Base-by-base conservation (phyloP, 2,888 invertebrate genomes). In the Hetaerina titia region DNA sequence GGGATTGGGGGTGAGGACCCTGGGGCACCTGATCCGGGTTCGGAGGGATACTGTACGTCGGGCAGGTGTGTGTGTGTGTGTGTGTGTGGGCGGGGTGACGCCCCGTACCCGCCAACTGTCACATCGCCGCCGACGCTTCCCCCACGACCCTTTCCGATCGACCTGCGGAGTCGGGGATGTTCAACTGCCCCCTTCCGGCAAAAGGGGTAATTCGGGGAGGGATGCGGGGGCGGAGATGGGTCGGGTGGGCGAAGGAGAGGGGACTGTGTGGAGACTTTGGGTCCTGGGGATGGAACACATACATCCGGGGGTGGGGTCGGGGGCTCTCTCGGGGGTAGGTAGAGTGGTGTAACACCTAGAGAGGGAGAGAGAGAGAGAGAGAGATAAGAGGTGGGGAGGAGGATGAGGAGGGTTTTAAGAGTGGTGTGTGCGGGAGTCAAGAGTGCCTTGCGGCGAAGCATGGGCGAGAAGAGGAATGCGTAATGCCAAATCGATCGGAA, bases 401-500 rank as follows among this genome's bases (percentile, higher is more conserved):
- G n/a, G n/a, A 5, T 22, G 89, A 5, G 89, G 57, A 19, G 89
- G 89, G 45, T 45, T 45, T 45, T 45, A 45, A 45, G 45, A 45
- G 45, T 45, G 45, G 45, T 1, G 45, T 45, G 45, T 45, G 45
- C 45, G 17, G 60, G 60, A 60, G 60, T 81, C 81, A 81, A 81
- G 81, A 31, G 81, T 81, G 81, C 81, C 81, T 81, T 81, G 81
- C 81, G 81, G 81, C 81, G 81, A 81, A 81, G 81, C 81, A 81
- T 81, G 81, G 81, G 9, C n/a, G 81, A 81, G 64, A 64, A 69
- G 92, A 69, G 92, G 92, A 92, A 92, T 92, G 90, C 90, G 90
- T 90, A 63, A 90, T 58, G 90, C 69, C 92, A 92, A 92, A 92
- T 92, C 92, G 92, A 92, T 92, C 69, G 92, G 92, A 92, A 92